Percentiles rank a stretch among this genome's conserved stretches.
phyloP scores from a whole-genome alignment of 2,888 invertebrate genomes.

The Halocaridina rubra region DNA sequence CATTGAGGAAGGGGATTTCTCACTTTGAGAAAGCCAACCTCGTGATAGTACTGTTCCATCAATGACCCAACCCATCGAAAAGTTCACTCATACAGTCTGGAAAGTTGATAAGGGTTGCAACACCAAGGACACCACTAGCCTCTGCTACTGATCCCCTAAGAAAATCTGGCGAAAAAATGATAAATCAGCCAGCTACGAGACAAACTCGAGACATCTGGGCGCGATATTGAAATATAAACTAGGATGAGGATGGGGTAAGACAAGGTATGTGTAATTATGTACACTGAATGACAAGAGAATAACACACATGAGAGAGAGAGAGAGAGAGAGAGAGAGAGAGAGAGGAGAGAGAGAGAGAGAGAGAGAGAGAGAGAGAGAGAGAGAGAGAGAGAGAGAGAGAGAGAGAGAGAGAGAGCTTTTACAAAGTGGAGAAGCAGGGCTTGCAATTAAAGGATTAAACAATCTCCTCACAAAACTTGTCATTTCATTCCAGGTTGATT shows the following conservation, averaged over 20 bases:
- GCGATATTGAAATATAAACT: too few relatives aligned
- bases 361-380: background rate
- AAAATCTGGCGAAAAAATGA: too few relatives aligned
- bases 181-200: too few relatives aligned
- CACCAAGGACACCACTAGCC: too few relatives aligned
- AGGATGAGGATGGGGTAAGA: background rate
- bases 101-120: too few relatives aligned
- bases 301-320: background rate
- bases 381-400: background rate
- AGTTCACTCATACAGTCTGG: too few relatives aligned
- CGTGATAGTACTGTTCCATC: too few relatives aligned
- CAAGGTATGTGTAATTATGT: background rate
- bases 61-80: too few relatives aligned
- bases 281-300: background rate
- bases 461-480: background rate
- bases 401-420: background rate
- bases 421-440: background rate
- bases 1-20: too few relatives aligned
- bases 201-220: too few relatives aligned
- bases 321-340: background rate
- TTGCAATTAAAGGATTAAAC: constrained; percentile 1
- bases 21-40: too few relatives aligned
- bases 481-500: background rate
- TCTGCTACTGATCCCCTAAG: too few relatives aligned
- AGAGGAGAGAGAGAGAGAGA: background rate